Evolutionary conservation across 2,797 vertebrate species (phyloP).

Genomic region (Microctenopoma stevenorrisi): DNA sequence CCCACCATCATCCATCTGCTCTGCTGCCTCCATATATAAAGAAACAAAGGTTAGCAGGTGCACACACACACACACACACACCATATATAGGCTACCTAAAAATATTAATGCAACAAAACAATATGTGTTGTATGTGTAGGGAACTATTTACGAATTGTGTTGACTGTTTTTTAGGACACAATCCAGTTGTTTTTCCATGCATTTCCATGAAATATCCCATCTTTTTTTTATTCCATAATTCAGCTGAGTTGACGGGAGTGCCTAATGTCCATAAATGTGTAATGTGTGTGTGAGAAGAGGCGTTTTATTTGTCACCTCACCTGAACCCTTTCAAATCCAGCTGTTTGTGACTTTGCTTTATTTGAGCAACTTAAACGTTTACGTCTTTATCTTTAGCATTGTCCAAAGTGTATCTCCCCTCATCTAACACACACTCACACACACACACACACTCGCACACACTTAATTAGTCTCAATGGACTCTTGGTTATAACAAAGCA

Average conservation of each 20-base stretch:
- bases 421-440: background rate
- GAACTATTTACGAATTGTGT: no score
- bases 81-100: no score
- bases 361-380: background rate
- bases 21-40: constrained; percentile 26
- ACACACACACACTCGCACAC: constrained; percentile 1
- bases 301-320: constrained; percentile 6
- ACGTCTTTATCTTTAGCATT: background rate
- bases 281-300: no score
- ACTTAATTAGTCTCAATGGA: no score
- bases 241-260: no score
- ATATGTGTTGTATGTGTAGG: no score
- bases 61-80: background rate
- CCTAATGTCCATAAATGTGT: no score
- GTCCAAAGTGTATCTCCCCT: background rate
- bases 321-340: background rate
- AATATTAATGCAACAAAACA: no score
- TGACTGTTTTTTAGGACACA: no score
- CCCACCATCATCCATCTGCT: constrained; percentile 64
- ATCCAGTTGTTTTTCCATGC: no score
- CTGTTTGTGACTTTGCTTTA: background rate
- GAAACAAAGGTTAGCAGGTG: constrained; percentile 5
- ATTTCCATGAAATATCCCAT: no score
- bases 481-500: constrained; percentile 8
- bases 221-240: no score